Evolutionary conservation across 2,797 vertebrate species (phyloP).

Genomic region (Dryobates pubescens): DNA sequence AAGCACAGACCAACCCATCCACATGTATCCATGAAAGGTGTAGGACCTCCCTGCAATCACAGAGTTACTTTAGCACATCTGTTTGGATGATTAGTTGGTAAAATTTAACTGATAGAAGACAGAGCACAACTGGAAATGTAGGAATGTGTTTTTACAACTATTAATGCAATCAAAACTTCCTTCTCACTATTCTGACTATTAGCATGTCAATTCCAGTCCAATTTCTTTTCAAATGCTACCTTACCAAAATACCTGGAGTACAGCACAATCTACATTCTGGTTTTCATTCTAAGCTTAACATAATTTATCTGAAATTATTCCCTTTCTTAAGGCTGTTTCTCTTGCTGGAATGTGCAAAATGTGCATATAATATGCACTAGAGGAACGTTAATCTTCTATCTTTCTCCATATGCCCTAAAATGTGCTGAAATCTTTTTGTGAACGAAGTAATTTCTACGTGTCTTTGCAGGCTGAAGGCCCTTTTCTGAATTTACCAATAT

Average conservation of each 20-base stretch:
- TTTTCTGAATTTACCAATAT: not conserved
- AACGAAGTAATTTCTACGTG: not conserved
- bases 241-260: constrained; percentile 48
- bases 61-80: constrained; percentile 20
- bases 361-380: not conserved
- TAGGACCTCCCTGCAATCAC: not conserved
- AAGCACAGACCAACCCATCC: not conserved
- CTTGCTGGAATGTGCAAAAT: constrained; percentile 18
- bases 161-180: constrained; percentile 68
- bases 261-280: not conserved
- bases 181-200: constrained; percentile 55
- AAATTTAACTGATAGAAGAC: constrained; percentile 55
- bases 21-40: not conserved
- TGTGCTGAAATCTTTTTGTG: not conserved
- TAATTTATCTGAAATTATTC: constrained; percentile 46
- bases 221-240: constrained; percentile 50
- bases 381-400: not conserved
- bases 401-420: not conserved
- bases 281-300: constrained; percentile 46
- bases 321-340: constrained; percentile 12
- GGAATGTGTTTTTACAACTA: constrained; percentile 64
- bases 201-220: constrained; percentile 20
- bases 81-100: constrained; percentile 3
- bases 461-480: not conserved
- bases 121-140: constrained; percentile 55